Base-by-base conservation (phyloP, 2,113 vertebrate genomes). In the Larimichthys polyactis region DNA sequence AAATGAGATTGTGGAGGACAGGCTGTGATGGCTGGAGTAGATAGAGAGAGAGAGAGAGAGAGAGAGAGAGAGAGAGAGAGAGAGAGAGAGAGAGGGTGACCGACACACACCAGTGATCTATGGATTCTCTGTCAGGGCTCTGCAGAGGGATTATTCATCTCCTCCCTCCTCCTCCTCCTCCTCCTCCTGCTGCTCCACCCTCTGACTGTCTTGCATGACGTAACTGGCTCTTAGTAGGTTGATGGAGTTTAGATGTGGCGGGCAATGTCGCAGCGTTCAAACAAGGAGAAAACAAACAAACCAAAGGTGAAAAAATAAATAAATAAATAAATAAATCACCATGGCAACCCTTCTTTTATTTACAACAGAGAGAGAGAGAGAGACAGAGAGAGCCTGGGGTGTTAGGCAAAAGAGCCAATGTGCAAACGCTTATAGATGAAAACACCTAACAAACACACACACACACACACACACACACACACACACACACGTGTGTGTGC, bases 41-140 rank as follows among this genome's bases (percentile, higher is more conserved):
- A n/a, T n/a, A n/a, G n/a, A n/a, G n/a, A n/a, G n/a, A n/a, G n/a
- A n/a, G n/a, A n/a, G n/a, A n/a, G n/a, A n/a, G n/a, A n/a, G n/a
- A n/a, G n/a, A n/a, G 8, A 24, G 24, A n/a, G n/a, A 24, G 24
- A 24, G 24, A 24, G 27, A 27, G 3, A 27, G 27, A 27, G 27
- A 27, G 27, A 27, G 27, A 8, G 1, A 9, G 36, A 67, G 52
- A 32, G 64, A 54, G 60, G 10, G 68, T 87, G 87, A 90, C 87
- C 70, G 78, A 89, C 86, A 89, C 89, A 87, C 89, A 86, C 62
- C 66, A 71, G 63, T 77, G 83, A 89, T 88, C 85, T 86, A 78
- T 88, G 70, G 86, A 89, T 90, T 84, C 82, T 69, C 85, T 70
- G 85, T 87, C 79, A 84, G n/a, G 36, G 76, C 81, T 84, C 87